Conservation (phyloP, 1,140 invertebrate genomes). For the Calycopis cecrops region DNA sequence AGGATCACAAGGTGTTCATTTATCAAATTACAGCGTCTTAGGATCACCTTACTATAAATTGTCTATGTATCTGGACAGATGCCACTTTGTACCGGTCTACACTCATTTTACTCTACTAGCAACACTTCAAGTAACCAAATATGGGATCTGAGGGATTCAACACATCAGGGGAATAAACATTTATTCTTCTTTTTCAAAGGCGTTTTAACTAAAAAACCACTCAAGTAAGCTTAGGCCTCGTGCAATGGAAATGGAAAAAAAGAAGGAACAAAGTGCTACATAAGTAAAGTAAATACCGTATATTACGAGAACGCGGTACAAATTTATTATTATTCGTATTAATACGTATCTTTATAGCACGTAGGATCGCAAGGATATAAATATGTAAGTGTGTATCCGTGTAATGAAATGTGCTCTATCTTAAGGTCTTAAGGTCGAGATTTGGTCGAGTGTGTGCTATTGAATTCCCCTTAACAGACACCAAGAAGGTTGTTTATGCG, state of each 20-base stretch:
- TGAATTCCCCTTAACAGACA: not conserved
- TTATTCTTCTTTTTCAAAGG: no score
- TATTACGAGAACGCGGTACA: constrained; percentile 1
- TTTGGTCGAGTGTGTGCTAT: not conserved
- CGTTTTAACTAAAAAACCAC: no score
- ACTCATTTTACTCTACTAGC: no score
- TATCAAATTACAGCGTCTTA: no score
- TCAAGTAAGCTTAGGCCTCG: no score
- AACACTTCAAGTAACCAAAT: no score
- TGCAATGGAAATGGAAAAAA: not conserved
- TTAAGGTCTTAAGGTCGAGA: not conserved
- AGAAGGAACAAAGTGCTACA: constrained; percentile 3
- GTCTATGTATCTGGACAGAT: no score
- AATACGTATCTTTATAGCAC: constrained; percentile 14
- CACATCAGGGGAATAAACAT: no score
- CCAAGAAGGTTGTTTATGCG: constrained; percentile 14
- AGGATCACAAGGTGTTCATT: no score
- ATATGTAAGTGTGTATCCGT: not conserved
- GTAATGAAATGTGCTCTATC: not conserved
- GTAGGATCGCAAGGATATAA: constrained; percentile 8
- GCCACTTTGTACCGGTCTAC: no score
- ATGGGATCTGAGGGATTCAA: no score
- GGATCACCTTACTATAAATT: no score
- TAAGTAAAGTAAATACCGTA: constrained; percentile 14
- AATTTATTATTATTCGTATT: constrained; percentile 11